Evolutionary conservation across 2,113 vertebrate genomes (phyloP), one percentile per base, ranked within the genome.

Genomic region (Silurus asotus): DNA sequence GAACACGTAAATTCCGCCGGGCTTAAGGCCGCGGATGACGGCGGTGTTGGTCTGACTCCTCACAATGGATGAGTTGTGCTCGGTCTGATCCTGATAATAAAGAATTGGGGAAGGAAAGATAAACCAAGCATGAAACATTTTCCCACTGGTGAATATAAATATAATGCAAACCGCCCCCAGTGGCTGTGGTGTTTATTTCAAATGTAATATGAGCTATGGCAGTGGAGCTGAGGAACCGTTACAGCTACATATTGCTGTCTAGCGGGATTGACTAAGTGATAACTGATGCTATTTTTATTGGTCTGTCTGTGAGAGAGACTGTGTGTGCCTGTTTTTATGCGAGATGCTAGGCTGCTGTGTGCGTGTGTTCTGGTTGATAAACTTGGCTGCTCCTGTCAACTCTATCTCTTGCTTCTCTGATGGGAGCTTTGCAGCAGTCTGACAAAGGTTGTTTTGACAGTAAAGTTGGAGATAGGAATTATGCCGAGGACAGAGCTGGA

Each of bases 1-100:
- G 96, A 99, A 99, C 88, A 99, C 98, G 82, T 99, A 99, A 94
- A 99, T 99, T 93, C 95, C 97, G 72, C 98, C 98, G 1, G 97
- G 94, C 90, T 96, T 98, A 89, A 99, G 98, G 90, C 96, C 96
- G 10, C 96, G 96, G 91, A 99, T 96, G 8, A 96, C 94, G 90
- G 94, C 96, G 0, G 98, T 99, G 96, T 99, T 99, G 92, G 98
- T 99, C 92, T 95, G 96, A 93, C 98, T 99, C 92, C 96, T 96
- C 92, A 99, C 91, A 15, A 95, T 93, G 23, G 97, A 96, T 0
- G 97, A 96, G 84, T 99, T 99, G 84, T 96, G 90, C 91, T 99
- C 98, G 0, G 96, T 97, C 91, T 97, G 96, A 85, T 98, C 97
- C 98, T 99, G 89, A 58, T 8, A 28, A 82, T 61, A 8, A 49